Percentiles rank a stretch among this genome's conserved stretches.
Conservation (phyloP, 35 echinoderm and acorn worm species). For the Lytechinus pictus region DNA sequence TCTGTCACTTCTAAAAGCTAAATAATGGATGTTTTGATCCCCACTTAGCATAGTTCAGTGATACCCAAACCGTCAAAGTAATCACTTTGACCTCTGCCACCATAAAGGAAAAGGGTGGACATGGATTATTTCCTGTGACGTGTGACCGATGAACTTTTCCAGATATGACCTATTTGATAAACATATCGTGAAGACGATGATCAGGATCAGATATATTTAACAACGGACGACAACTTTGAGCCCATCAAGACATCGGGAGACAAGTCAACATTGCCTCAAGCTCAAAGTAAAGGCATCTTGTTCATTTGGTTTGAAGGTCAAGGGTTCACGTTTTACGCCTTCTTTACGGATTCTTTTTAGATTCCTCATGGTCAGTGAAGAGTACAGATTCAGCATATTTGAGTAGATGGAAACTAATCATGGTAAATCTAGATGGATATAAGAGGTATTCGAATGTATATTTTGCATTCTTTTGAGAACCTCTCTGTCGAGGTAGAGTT, state of each 20-base stretch:
- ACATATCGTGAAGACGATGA: background rate
- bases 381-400: background rate
- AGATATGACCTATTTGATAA: background rate
- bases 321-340: background rate
- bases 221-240: too few relatives aligned
- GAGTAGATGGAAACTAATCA: background rate
- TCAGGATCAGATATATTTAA: too few relatives aligned
- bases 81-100: background rate
- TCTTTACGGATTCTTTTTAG: background rate
- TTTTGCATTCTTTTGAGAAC: background rate
- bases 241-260: background rate
- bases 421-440: too few relatives aligned
- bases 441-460: background rate
- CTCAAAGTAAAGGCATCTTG: background rate
- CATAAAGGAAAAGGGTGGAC: background rate
- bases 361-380: background rate
- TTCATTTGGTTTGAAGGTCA: background rate
- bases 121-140: background rate
- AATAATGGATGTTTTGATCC: background rate
- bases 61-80: background rate
- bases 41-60: slow-evolving; percentile 10
- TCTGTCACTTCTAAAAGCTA: background rate
- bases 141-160: background rate
- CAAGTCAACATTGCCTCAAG: background rate
- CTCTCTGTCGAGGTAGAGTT: background rate